Evolutionary conservation across 1,140 invertebrate genomes (phyloP).

Genomic region (Dendrolimus kikuchii): DNA sequence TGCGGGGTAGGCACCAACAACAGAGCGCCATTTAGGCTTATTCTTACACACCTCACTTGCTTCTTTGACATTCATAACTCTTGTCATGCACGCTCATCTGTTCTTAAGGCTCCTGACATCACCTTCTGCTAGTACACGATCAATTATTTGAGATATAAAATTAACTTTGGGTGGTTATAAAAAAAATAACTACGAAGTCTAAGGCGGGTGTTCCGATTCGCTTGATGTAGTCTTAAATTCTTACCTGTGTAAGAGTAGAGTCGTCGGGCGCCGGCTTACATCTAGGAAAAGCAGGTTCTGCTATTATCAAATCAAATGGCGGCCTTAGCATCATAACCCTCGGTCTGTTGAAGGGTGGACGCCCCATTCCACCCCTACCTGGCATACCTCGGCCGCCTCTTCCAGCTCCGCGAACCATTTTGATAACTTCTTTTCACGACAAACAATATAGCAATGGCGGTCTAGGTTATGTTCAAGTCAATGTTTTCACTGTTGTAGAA

Average conservation of each 20-base stretch:
- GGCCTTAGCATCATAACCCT: conserved; percentile 87
- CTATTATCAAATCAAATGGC: conserved; percentile 92
- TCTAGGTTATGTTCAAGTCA: background rate
- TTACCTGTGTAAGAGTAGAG: conserved; percentile 85
- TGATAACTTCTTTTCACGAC: background rate
- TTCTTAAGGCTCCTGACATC: too few relatives aligned
- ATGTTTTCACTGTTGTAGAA: background rate
- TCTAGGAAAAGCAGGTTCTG: conserved; percentile 90
- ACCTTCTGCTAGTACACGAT: too few relatives aligned
- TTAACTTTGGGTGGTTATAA: too few relatives aligned
- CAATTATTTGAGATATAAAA: too few relatives aligned
- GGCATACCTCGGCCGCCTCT: conserved; percentile 72
- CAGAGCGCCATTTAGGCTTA: too few relatives aligned
- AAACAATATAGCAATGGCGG: too few relatives aligned
- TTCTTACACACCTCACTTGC: too few relatives aligned
- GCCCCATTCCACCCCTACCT: conserved; percentile 77
- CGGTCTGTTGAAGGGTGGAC: conserved; percentile 74
- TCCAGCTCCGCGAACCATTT: conserved; percentile 68
- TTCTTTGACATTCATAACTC: too few relatives aligned
- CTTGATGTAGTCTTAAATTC: background rate
- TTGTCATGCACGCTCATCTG: too few relatives aligned
- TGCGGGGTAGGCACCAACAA: too few relatives aligned
- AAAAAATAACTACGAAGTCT: too few relatives aligned
- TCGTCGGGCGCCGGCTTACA: conserved; percentile 92
- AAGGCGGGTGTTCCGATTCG: too few relatives aligned